Base-by-base conservation (phyloP, 1,140 invertebrate genomes). In the Pteromalus puparum region DNA sequence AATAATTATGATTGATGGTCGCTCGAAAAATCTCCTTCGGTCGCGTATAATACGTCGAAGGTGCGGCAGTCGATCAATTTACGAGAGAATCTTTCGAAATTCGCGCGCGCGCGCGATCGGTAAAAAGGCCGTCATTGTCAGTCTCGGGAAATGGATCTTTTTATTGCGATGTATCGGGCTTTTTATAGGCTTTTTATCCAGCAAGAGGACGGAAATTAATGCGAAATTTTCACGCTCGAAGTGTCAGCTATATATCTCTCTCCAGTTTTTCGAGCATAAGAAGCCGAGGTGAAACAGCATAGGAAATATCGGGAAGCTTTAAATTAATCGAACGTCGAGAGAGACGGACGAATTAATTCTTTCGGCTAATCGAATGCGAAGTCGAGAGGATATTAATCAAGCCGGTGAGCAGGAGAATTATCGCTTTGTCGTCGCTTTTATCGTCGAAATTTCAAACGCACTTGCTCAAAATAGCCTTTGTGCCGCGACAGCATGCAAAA, bases 1-100 rank as follows among this genome's bases (percentile, higher is more conserved):
- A 76, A 77, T 77, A 77, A 77, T 77, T 77, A 65, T 77, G 75
- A 77, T 77, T 53, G 75, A 77, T 77, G 75, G 38, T 3, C 48
- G 61, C 75, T 61, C 34, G 26, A 24, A 30, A 77, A 77, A 77
- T 77, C 75, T 24, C 72, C 38, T 74, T 28, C 70, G 12, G 30
- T 28, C 70, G 70, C 70, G 30, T 12, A 73, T 34, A 26, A 70
- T 70, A 13, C 26, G 68, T 1, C 12, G 72, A 12, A 74, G 28
- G 10, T 70, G 13, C 26, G 21, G 28, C 74, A 18, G 30, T 75
- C 73, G 21, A 75, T 75, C 73, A 75, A 48, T 75, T 75, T 70
- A 10, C 15, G 21, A 7, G 26, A 10, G 12, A 70, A 70, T 70
- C 68, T 30, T 70, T n/a, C 68, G 18, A 61, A 70, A 70, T 9